Conservation (phyloP, 2,113 vertebrate species). For the Lamprotornis superbus region DNA sequence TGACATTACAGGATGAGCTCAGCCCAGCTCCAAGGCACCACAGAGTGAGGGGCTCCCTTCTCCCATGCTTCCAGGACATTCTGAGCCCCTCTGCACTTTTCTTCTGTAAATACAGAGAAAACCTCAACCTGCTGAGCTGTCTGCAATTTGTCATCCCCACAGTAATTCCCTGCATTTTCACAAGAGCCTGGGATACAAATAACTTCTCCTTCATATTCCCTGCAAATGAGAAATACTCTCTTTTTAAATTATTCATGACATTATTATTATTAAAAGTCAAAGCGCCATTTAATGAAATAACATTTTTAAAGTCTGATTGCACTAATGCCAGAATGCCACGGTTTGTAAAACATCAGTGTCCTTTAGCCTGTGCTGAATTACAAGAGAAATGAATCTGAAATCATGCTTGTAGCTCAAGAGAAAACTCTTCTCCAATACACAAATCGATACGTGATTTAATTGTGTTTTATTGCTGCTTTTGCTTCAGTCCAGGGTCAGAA, state of each 20-base stretch:
- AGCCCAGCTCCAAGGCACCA: not conserved
- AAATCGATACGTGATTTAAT: constrained; percentile 55
- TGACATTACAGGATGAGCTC: not conserved
- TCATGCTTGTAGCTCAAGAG: not conserved
- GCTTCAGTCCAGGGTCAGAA: not conserved
- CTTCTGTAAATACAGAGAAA: not conserved
- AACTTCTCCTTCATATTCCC: not conserved
- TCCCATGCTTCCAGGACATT: not conserved
- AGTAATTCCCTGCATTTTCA: not conserved
- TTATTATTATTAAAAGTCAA: constrained; percentile 38
- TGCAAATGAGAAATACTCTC: not conserved
- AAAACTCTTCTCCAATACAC: not conserved
- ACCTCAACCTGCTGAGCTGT: not conserved
- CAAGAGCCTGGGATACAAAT: not conserved
- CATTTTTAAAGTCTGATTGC: not conserved
- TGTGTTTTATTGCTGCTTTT: constrained; percentile 13
- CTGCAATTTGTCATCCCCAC: not conserved
- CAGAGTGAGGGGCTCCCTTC: rapidly evolving
- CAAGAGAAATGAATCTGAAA: constrained; percentile 27
- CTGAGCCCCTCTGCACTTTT: not conserved
- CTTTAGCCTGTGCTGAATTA: constrained; percentile 23
- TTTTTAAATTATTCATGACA: constrained; percentile 15
- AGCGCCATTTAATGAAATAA: not conserved
- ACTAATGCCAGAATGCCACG: not conserved
- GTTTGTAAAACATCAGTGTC: constrained; percentile 13